A percentile compares a stretch with the other conserved stretches of the same genome.
These are phyloP conservation scores for Alca torda DNA, from an alignment of 2,797 vertebrate genomes.

Conservation along the genomic window DNA sequence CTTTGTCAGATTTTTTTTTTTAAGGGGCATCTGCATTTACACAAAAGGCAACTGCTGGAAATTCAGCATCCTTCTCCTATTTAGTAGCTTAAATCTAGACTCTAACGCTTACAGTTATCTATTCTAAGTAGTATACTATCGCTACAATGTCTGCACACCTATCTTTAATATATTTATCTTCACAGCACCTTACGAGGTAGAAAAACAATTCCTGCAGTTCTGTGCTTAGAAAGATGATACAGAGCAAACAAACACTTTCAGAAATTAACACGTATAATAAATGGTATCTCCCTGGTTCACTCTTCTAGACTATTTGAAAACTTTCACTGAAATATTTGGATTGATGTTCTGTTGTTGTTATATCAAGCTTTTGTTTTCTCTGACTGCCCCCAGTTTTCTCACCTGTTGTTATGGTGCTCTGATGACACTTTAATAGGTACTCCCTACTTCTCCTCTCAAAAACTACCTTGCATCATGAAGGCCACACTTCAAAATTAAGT, in stretches of 20 bases:
- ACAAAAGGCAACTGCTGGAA: not conserved
- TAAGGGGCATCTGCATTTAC: not conserved
- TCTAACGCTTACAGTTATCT: not conserved
- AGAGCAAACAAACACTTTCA: not conserved
- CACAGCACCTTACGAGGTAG: not conserved
- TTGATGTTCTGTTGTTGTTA: not conserved
- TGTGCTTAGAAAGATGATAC: not conserved
- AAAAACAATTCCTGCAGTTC: not conserved
- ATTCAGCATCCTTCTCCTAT: not conserved
- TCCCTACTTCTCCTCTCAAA: not conserved
- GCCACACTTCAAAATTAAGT: not conserved
- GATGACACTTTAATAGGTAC: not conserved
- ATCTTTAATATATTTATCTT: not conserved
- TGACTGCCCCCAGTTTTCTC: not conserved
- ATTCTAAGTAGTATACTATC: not conserved
- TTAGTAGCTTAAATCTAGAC: not conserved
- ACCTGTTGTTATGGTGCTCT: not conserved
- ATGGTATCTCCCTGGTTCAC: not conserved
- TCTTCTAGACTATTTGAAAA: not conserved
- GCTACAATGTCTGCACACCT: accelerated
- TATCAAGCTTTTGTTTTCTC: not conserved
- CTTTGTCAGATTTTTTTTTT: not conserved
- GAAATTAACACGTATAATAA: accelerated
- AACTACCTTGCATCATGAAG: not conserved
- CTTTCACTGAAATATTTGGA: not conserved